Evolutionary conservation across 2,113 vertebrate genomes (phyloP).

Genomic region (Pseudorectes ferrugineus): DNA sequence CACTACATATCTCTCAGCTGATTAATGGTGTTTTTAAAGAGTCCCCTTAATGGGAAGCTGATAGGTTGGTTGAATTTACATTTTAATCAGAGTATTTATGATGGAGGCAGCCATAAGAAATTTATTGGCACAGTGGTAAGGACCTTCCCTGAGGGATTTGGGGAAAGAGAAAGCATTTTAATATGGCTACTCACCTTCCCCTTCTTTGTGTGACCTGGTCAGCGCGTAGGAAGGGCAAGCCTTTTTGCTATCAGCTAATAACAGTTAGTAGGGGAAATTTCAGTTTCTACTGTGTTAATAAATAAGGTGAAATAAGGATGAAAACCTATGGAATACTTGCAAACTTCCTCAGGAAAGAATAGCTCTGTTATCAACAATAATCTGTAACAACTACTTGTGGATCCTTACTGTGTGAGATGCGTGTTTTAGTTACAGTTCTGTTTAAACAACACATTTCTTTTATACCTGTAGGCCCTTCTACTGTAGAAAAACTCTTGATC

Average conservation of each 20-base stretch:
- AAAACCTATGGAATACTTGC: background rate
- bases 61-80: constrained; percentile 97
- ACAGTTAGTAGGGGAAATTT: background rate
- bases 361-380: background rate
- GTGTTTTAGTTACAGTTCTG: background rate
- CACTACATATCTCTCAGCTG: constrained; percentile 86
- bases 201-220: constrained; percentile 20
- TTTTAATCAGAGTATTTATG: constrained; percentile 95
- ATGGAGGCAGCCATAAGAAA: constrained; percentile 73
- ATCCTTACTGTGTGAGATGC: background rate
- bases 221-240: background rate
- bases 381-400: background rate
- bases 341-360: background rate
- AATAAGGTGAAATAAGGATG: background rate
- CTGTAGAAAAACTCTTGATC: constrained; percentile 24
- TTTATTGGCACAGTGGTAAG: constrained; percentile 74
- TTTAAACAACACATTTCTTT: background rate
- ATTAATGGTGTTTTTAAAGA: constrained; percentile 97
- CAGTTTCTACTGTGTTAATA: background rate
- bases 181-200: constrained; percentile 39
- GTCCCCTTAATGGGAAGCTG: constrained; percentile 91
- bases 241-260: background rate
- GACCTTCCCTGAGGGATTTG: constrained; percentile 41
- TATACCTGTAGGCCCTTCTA: background rate
- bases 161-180: constrained; percentile 7